Conservation (phyloP, 2,113 vertebrate genomes). For the Cervus canadensis region DNA sequence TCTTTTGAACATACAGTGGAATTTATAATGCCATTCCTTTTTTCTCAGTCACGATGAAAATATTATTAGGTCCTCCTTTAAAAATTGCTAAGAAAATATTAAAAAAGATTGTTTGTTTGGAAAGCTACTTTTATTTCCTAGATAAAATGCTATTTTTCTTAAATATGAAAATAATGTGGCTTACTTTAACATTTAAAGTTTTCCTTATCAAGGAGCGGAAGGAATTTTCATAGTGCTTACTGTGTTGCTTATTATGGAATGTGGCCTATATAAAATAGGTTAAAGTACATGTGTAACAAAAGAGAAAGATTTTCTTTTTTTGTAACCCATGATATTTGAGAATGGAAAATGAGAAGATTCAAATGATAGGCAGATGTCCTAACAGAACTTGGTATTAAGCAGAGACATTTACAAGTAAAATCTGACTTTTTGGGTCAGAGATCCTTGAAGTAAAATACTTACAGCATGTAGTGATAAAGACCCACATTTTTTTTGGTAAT, state of each 20-base stretch:
- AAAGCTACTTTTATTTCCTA: background rate
- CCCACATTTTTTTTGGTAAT: background rate
- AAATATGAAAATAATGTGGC: background rate
- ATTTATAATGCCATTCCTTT: background rate
- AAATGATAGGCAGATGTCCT: background rate
- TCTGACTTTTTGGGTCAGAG: background rate
- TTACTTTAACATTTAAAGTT: background rate
- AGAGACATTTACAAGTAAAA: background rate
- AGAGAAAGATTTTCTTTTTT: background rate
- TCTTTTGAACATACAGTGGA: background rate
- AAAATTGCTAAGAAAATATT: background rate
- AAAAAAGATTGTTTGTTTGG: background rate
- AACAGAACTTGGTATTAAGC: slow-evolving; percentile 16
- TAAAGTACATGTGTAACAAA: background rate
- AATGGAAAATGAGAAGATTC: background rate
- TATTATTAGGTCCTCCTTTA: background rate
- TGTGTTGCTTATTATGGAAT: background rate
- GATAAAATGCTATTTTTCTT: background rate
- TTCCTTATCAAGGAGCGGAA: background rate
- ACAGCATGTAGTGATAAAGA: background rate
- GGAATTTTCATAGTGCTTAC: background rate
- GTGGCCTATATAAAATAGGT: background rate
- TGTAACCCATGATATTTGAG: background rate
- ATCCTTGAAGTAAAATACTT: background rate
- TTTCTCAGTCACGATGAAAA: background rate